These are phyloP conservation scores for Pachypeltis micranthus DNA, from an alignment of 1,140 invertebrate species.

Conservation along the genomic window DNA sequence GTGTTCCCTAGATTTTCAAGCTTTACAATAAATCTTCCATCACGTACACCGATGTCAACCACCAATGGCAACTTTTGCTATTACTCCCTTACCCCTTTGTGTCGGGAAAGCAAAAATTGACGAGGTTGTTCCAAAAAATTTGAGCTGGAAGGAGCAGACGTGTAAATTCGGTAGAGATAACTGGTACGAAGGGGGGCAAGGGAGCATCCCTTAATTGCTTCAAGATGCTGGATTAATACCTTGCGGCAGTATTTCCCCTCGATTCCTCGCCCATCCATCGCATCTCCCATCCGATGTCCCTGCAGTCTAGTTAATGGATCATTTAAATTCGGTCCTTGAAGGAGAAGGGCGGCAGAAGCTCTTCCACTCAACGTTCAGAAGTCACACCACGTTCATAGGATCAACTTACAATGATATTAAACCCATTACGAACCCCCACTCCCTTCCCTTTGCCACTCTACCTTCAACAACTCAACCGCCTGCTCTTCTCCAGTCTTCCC, in stretches of 20 bases:
- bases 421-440: conserved; percentile 5
- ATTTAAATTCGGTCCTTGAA: conserved; percentile 13
- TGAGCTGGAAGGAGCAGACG: too few relatives aligned
- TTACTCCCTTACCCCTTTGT: too few relatives aligned
- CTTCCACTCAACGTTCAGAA: background rate
- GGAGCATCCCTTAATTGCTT: conserved; percentile 6
- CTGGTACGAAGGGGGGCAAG: too few relatives aligned
- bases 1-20: too few relatives aligned
- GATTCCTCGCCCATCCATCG: background rate
- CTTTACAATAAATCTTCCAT: too few relatives aligned
- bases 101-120: too few relatives aligned
- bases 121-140: too few relatives aligned
- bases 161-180: too few relatives aligned
- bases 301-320: conserved; percentile 10
- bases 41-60: too few relatives aligned
- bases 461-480: background rate
- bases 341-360: background rate
- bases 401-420: conserved; percentile 17
- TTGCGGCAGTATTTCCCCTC: too few relatives aligned
- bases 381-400: conserved; percentile 4
- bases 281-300: background rate
- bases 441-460: background rate
- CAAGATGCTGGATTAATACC: conserved; percentile 13
- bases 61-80: too few relatives aligned
- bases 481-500: too few relatives aligned